phyloP scores from a whole-genome alignment of 2,888 invertebrate species.

The Dasysyrphus albostriatus region DNA sequence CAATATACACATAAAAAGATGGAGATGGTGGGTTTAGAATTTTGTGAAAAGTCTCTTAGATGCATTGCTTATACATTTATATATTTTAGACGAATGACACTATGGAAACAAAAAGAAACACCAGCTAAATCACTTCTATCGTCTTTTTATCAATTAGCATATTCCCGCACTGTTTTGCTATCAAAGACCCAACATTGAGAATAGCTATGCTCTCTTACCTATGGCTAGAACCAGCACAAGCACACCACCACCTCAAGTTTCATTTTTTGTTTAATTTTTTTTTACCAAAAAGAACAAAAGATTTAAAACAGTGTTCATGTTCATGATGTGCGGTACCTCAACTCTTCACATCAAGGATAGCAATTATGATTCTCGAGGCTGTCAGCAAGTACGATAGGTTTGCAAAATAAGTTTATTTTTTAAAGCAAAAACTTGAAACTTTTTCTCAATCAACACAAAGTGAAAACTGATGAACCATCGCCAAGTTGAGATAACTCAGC shows the following conservation, averaged over 20 bases:
- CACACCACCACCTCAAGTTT: background rate
- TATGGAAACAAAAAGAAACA: constrained; percentile 36
- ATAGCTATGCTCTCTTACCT: background rate
- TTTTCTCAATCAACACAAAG: too few species aligned
- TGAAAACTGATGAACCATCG: too few species aligned
- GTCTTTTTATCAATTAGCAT: constrained; percentile 60
- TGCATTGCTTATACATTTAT: constrained; percentile 22
- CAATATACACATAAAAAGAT: background rate
- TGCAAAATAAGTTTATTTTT: too few species aligned
- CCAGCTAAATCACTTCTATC: constrained; percentile 14
- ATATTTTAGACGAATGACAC: constrained; percentile 25
- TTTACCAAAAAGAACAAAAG: too few species aligned
- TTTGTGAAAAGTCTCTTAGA: constrained; percentile 8
- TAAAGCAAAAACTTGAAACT: too few species aligned
- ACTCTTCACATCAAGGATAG: background rate
- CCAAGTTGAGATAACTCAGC: too few species aligned
- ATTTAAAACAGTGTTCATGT: background rate
- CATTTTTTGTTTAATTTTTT: too few species aligned
- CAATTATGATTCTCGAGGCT: background rate
- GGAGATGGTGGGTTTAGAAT: constrained; percentile 15
- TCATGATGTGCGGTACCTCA: background rate
- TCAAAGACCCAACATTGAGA: constrained; percentile 1
- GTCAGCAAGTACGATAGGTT: background rate
- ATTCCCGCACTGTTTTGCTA: background rate
- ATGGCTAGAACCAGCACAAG: background rate